Conservation (phyloP, 2,113 vertebrate genomes). For the Malurus elegans region DNA sequence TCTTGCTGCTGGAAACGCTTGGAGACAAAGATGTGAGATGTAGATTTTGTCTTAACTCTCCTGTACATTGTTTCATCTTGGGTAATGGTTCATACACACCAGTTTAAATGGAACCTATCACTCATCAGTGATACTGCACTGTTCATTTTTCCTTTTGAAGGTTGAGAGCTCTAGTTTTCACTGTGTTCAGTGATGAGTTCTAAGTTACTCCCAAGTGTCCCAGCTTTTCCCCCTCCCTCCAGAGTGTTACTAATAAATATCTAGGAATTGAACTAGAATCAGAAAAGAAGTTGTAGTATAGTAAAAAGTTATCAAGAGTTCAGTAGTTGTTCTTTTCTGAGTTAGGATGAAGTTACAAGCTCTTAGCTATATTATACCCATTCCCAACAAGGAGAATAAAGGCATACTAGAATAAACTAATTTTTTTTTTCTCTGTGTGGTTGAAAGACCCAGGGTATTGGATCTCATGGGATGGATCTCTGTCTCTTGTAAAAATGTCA, state of each 20-base stretch:
- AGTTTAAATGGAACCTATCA: background rate
- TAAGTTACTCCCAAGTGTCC: background rate
- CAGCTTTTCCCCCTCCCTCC: background rate
- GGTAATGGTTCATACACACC: background rate
- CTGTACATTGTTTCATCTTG: background rate
- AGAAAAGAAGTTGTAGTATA: background rate
- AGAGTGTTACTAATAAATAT: background rate
- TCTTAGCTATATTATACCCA: background rate
- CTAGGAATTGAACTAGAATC: background rate
- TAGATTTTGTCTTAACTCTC: background rate
- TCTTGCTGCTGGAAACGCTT: slow-evolving; percentile 93
- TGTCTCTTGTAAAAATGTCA: background rate
- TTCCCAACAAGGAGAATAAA: background rate
- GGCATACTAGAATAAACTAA: background rate
- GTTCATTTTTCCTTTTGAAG: background rate
- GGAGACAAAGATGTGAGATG: slow-evolving; percentile 93
- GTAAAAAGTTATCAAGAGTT: background rate
- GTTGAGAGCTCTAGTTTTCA: background rate
- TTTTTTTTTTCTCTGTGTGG: background rate
- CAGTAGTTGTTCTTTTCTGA: background rate
- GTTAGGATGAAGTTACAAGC: background rate
- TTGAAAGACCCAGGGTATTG: background rate
- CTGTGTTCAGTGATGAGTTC: background rate
- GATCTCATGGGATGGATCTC: background rate
- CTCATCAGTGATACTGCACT: background rate